Base-by-base conservation (phyloP, 2,888 invertebrate genomes). In the Volucella inanis region DNA sequence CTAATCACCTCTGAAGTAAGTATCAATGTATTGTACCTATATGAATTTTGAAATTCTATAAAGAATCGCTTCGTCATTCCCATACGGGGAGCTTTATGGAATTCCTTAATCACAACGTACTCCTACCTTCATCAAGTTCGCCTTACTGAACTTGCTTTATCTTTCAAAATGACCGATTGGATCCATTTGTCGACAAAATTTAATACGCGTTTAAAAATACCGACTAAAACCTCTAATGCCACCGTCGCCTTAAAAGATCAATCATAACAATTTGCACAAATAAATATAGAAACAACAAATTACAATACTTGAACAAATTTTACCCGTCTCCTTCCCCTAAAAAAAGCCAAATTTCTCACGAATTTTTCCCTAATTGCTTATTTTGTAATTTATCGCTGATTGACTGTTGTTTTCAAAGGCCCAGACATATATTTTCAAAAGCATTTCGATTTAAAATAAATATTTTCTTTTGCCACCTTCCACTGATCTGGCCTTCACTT, bases 331-430 rank as follows among this genome's bases (percentile, higher is more conserved):
- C 8, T 3, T n/a, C 38, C 1, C 9, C 18, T 8, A 52, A 8
- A 15, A 22, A 22, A 22, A 15, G 11, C 8, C 41, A 1, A 45
- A 45, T 39, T 15, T n/a, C 52, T 3, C 15, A 52, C 31, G 22
- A 43, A 41, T 50, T 52, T 68, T 61, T 45, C 31, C 41, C 43
- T 67, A 68, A 68, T 52, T 62, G 61, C 31, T 45, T 45, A 72
- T 61, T 72, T 72, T 72, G 38, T 76, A 43, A 68, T 52, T 68
- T 68, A 59, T 61, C 61, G 38, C 50, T 68, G 76, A 61, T 52
- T 76, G 68, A 76, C 68, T 59, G 54, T 54, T 76, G 52, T 76
- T 76, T 68, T 67, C 38, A 61, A 72, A 72, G 41, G 14, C 59
- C 59, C 11, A 55, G 3, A 31, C 45, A 45, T 11, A 39, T 22